These are phyloP conservation scores for Tetragonula carbonaria DNA, from an alignment of 2,888 invertebrate species.

Conservation along the genomic window DNA sequence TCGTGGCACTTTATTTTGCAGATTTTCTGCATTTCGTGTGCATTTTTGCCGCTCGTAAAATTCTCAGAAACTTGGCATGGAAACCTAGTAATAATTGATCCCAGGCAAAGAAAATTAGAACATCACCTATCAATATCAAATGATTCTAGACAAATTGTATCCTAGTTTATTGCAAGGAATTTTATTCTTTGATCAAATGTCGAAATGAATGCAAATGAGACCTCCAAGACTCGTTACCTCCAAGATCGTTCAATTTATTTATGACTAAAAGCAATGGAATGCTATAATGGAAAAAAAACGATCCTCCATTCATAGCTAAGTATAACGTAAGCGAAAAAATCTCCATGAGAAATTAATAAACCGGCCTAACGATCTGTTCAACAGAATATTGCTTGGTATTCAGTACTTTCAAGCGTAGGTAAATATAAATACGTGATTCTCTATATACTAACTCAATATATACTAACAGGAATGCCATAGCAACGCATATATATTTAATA, in stretches of 20 bases:
- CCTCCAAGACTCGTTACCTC: not conserved
- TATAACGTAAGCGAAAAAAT: not conserved
- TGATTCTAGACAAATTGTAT: not conserved
- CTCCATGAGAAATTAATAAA: not conserved
- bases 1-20: too few relatives aligned
- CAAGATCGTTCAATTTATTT: constrained; percentile 26
- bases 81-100: too few relatives aligned
- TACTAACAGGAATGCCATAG: not conserved
- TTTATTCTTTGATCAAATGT: constrained; percentile 19
- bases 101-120: too few relatives aligned
- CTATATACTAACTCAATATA: not conserved
- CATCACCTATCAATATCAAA: not conserved
- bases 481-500: not conserved
- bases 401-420: not conserved
- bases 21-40: too few relatives aligned
- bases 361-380: not conserved
- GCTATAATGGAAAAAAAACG: not conserved
- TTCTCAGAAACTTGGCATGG: too few relatives aligned
- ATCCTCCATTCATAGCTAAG: not conserved
- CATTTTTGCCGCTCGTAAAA: too few relatives aligned
- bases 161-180: not conserved
- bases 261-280: not conserved
- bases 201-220: not conserved
- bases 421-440: not conserved
- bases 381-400: not conserved